These are phyloP conservation scores for Falcaria lacertinaria DNA, from an alignment of 2,888 invertebrate species.

Conservation along the genomic window DNA sequence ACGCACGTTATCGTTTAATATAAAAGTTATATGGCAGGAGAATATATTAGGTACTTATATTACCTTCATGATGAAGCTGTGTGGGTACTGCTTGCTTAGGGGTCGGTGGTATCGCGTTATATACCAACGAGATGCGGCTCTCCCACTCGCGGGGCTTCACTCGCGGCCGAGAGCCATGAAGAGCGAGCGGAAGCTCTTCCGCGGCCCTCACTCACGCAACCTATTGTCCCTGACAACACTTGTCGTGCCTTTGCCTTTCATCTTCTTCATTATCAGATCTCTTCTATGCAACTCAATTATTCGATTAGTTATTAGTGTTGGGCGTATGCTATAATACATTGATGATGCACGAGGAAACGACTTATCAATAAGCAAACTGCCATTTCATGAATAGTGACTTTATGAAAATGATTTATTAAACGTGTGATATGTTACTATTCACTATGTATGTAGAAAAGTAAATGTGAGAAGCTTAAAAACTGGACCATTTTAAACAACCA, in stretches of 20 bases:
- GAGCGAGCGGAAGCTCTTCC: slow-evolving; percentile 66
- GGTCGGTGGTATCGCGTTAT: slow-evolving; percentile 57
- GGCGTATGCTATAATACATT: no score
- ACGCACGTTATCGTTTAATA: slow-evolving; percentile 8
- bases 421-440: no score
- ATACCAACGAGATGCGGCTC: slow-evolving; percentile 48
- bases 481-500: no score
- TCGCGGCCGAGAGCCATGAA: slow-evolving; percentile 42
- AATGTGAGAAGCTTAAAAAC: no score
- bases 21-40: slow-evolving; percentile 1
- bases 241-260: slow-evolving; percentile 4
- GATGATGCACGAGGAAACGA: no score
- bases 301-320: no score
- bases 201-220: slow-evolving; percentile 56
- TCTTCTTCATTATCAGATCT: no score
- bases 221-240: slow-evolving; percentile 53
- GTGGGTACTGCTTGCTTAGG: slow-evolving; percentile 64
- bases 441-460: no score
- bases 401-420: no score
- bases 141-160: slow-evolving; percentile 53
- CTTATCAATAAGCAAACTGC: no score
- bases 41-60: slow-evolving; percentile 15
- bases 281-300: no score
- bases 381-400: no score
- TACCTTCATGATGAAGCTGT: slow-evolving; percentile 76